Conservation (phyloP, 2,113 vertebrate genomes). For the Hoplias malabaricus region DNA sequence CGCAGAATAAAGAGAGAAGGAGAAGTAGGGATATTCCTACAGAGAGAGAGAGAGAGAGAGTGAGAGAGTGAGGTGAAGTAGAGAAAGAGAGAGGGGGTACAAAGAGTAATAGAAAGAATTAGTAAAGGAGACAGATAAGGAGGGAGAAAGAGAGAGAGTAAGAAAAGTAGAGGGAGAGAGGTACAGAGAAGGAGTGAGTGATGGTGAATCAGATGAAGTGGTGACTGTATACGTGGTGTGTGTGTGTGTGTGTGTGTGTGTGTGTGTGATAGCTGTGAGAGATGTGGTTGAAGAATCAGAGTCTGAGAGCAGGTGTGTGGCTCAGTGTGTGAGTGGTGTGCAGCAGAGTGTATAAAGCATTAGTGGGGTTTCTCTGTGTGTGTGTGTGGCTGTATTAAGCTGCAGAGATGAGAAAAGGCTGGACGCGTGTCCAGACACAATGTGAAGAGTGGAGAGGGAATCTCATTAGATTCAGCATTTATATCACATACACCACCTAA, state of each 20-base stretch:
- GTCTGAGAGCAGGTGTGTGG: constrained; percentile 52
- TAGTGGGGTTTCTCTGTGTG: not conserved
- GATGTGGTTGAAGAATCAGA: not conserved
- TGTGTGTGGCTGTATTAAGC: not conserved
- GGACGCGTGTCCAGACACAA: not conserved
- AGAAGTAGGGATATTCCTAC: too few relatives aligned
- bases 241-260: not conserved
- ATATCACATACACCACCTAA: constrained; percentile 25
- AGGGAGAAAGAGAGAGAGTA: not conserved
- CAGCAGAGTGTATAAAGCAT: not conserved
- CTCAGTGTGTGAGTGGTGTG: not conserved
- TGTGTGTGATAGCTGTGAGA: not conserved
- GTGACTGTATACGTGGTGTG: not conserved
- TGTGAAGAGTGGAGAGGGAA: constrained; percentile 21
- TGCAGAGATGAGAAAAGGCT: constrained; percentile 13
- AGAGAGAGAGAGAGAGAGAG: constrained; percentile 33
- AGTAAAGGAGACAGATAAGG: not conserved
- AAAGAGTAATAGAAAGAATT: constrained; percentile 17
- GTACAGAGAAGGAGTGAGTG: constrained; percentile 32
- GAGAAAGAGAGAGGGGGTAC: not conserved
- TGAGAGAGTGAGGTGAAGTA: constrained; percentile 47
- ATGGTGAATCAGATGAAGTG: not conserved
- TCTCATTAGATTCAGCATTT: constrained; percentile 33
- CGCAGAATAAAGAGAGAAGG: not conserved
- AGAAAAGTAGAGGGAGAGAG: not conserved